These are phyloP conservation scores for Dynastes hyllus DNA, from an alignment of 2,888 invertebrate species.

Conservation along the genomic window DNA sequence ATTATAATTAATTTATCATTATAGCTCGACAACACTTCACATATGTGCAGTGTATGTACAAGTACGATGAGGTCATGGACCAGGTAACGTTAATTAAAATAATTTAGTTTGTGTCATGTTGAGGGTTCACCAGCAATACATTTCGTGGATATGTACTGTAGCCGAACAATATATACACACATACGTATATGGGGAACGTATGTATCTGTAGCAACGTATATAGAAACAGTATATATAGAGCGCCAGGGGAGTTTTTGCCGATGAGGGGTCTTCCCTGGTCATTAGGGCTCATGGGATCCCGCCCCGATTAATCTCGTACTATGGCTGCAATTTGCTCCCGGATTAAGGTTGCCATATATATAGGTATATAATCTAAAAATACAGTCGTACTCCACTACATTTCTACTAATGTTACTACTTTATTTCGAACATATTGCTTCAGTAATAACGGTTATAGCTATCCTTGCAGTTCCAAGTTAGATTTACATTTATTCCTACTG, in stretches of 20 bases:
- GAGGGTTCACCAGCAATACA: conserved; percentile 35
- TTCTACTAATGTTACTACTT: conserved; percentile 20
- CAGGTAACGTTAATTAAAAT: conserved; percentile 46
- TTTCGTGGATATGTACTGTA: conserved; percentile 28
- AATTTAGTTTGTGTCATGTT: conserved; percentile 36
- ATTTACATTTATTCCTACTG: background rate
- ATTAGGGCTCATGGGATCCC: conserved; percentile 56
- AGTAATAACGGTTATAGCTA: background rate
- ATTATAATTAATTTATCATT: conserved; percentile 13
- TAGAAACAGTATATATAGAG: conserved; percentile 11
- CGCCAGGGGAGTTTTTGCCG: conserved; percentile 52
- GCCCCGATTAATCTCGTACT: conserved; percentile 58
- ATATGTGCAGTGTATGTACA: background rate
- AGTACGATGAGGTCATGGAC: conserved; percentile 13
- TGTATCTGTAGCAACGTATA: conserved; percentile 14
- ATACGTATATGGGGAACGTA: background rate
- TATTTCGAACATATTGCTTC: background rate
- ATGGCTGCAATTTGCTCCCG: conserved; percentile 57
- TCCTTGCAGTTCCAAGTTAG: background rate
- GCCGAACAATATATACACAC: conserved; percentile 2
- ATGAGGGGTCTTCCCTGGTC: conserved; percentile 56
- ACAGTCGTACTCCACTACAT: conserved; percentile 8
- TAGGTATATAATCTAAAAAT: conserved; percentile 56
- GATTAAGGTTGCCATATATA: conserved; percentile 54
- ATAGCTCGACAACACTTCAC: background rate